Evolutionary conservation across 2,888 invertebrate species (phyloP), one percentile per base, ranked within the genome.

Genomic region (Blastobasis adustella): DNA sequence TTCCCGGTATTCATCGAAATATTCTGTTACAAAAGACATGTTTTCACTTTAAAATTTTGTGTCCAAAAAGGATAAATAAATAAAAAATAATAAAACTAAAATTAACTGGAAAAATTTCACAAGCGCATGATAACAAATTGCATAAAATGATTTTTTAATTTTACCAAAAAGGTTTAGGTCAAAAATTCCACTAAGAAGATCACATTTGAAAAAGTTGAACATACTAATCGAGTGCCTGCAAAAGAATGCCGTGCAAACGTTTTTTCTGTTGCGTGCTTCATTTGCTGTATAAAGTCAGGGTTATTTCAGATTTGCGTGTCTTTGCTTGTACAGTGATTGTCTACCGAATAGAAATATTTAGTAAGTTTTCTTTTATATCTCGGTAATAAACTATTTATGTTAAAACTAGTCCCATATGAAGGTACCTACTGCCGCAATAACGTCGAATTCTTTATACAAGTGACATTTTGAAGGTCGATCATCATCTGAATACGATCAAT

Each of bases 1-100:
- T 44, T 74, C 69, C 4, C 87, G 74, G 55, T 67, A 88, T 57
- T 87, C 85, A 58, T 88, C 87, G 58, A 84, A 86, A 67, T 86
- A 87, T 71, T 88, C 87, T n/a, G 87, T 86, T 62, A 87, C 57
- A 54, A 85, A 88, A 51, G 87, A 88, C 87, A 88, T 87, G 53
- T 60, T 64, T 61, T 51, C 52, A 59, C 56, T 57, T 63, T 67
- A 68, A 6, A 9, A 46, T 10, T 43, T 50, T 42, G 9, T n/a
- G 39, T 46, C 23, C 10, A 47, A 50, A 23, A 47, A 37, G n/a
- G 42, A 49, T 36, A 38, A 46, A 41, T 42, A 10, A 37, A 38
- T 23, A 39, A 45, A 46, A 52, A 46, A 39, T 36, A 23, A 44
- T 23, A 42, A 51, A 51, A 43, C 39, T 37, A 9, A 9, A 48